A percentile compares a stretch with the other conserved stretches of the same genome.
Conservation (phyloP, 2,797 vertebrate species). For the Melanotaenia nigrans region DNA sequence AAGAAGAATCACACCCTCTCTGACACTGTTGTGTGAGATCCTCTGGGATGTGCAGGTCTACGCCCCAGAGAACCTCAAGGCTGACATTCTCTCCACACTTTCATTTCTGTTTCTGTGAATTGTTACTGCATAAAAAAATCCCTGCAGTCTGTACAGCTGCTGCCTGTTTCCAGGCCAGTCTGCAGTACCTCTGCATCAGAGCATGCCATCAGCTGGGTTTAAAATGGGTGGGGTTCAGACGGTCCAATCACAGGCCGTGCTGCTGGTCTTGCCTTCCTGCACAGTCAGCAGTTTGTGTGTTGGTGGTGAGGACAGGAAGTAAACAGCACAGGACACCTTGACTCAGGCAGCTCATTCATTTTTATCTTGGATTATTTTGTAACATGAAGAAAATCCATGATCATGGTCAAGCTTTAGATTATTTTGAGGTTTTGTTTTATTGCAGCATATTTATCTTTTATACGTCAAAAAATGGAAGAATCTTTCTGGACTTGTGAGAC, state of each 20-base stretch:
- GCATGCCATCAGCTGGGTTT: slow-evolving; percentile 17
- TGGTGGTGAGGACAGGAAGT: slow-evolving; percentile 41
- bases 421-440: not conserved
- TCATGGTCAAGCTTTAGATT: not conserved
- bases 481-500: not conserved
- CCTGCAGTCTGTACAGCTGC: no score
- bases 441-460: not conserved
- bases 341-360: not conserved
- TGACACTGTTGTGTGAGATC: no score
- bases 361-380: not conserved
- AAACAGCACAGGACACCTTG: slow-evolving; percentile 53
- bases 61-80: no score
- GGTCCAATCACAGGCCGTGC: slow-evolving; percentile 56
- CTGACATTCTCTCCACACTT: no score
- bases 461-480: not conserved
- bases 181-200: slow-evolving; percentile 41
- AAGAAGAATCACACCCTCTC: no score
- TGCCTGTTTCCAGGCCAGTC: not conserved
- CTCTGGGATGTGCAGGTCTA: no score
- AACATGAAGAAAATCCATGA: not conserved
- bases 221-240: slow-evolving; percentile 51
- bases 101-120: no score
- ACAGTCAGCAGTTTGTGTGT: slow-evolving; percentile 41
- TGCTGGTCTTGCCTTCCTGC: slow-evolving; percentile 35
- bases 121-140: no score